Evolutionary conservation across 1,140 invertebrate species (phyloP), one percentile per base, ranked within the genome.

Genomic region (Heliconius himera): DNA sequence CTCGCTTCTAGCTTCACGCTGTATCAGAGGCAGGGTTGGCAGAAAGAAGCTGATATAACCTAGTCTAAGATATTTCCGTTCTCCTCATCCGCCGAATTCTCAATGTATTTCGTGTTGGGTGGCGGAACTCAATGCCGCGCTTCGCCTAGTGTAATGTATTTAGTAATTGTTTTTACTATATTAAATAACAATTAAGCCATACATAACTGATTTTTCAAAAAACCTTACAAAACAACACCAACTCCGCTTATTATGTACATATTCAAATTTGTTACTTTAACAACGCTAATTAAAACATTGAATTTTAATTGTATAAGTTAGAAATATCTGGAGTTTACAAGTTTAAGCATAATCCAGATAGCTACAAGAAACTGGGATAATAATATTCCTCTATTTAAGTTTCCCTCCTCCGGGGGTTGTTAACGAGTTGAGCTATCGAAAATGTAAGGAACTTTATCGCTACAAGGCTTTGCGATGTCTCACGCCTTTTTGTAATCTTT

Each of bases 301-400:
- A 66, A 66, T 66, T 66, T 66, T 66, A 66, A 66, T 66, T 66
- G 60, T 29, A 66, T 66, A 66, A 66, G 60, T 66, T 66, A 29
- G 22, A 66, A 66, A 66, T 66, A 66, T 66, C 22, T 29, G 22
- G 22, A 66, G 60, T 66, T 66, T 66, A 66, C 60, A 66, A 66
- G 60, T 66, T 66, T 22, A 29, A 79, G 38, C 73, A 46, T 79
- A 79, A 33, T 79, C 78, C 66, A 29, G 36, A 76, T 49, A 70
- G 74, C 60, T 70, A 41, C 29, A 60, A 38, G 54, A 22, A 36
- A 73, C 77, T 66, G 73, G 70, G 66, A 75, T 79, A 74, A 81
- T 81, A 81, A 77, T 49, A 73, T 54, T 73, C 56, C 71, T 60
- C 75, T 74, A 70, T 81, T 78, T 73, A 78, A 81, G 80, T 81